Evolutionary conservation across 2,113 vertebrate species (phyloP).

Genomic region (Urocitellus parryii): DNA sequence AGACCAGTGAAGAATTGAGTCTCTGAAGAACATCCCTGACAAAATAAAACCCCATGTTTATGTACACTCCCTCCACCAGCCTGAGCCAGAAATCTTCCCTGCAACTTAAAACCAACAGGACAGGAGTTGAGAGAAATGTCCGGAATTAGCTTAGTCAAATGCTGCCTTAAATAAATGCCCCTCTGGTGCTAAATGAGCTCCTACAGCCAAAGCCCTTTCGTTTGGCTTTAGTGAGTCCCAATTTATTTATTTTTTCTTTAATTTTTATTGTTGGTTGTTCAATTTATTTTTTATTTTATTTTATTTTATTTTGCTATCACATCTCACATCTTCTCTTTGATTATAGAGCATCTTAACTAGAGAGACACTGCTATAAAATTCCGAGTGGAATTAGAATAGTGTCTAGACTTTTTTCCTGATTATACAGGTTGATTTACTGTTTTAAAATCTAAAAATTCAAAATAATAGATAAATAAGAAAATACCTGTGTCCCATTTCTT

Average conservation of each 20-base stretch:
- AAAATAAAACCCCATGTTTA: conserved; percentile 78
- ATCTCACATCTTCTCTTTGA: not conserved
- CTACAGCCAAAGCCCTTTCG: not conserved
- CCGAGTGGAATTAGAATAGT: not conserved
- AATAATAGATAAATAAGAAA: conserved; percentile 44
- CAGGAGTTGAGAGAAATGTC: conserved; percentile 76
- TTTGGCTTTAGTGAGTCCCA: not conserved
- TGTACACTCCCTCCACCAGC: conserved; percentile 40
- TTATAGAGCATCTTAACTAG: not conserved
- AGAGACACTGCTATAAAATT: conserved; percentile 1
- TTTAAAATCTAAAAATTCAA: not conserved
- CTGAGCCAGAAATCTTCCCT: conserved; percentile 69
- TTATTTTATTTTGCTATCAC: not conserved
- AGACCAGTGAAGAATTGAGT: conserved; percentile 60
- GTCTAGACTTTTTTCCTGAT: conserved; percentile 26
- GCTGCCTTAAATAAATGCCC: conserved; percentile 75
- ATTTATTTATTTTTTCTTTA: too few relatives aligned
- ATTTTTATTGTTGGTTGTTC: too few relatives aligned
- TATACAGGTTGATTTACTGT: not conserved
- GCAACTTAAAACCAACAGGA: conserved; percentile 76
- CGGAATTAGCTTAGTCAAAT: conserved; percentile 78
- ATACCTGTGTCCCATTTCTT: not conserved
- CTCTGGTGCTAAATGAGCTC: not conserved
- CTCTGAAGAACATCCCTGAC: conserved; percentile 76
- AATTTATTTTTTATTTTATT: not conserved